A percentile compares a stretch with the other conserved stretches of the same genome.
These are phyloP conservation scores for Dendronephthya gigantea DNA, from an alignment of 64 coral and sea anemone species.

Conservation along the genomic window DNA sequence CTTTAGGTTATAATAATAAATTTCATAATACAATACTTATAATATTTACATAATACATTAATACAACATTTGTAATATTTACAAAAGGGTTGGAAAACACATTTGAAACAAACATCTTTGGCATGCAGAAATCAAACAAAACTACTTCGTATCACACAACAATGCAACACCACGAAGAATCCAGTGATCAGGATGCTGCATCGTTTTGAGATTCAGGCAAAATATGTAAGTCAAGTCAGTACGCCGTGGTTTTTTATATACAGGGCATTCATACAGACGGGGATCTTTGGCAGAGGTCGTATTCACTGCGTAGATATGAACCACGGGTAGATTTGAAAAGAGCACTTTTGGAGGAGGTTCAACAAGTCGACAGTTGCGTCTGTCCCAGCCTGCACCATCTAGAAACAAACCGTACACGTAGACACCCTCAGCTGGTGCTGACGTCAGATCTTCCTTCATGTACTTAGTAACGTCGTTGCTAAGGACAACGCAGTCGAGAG, in stretches of 20 bases:
- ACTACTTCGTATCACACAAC: slow-evolving; percentile 88
- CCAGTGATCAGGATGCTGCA: slow-evolving; percentile 84
- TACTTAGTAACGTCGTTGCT: slow-evolving; percentile 87
- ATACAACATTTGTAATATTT: no score
- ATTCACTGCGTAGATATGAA: slow-evolving; percentile 82
- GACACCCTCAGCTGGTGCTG: slow-evolving; percentile 70
- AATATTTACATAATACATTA: no score
- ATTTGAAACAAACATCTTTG: no score
- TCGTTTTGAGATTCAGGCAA: slow-evolving; percentile 87
- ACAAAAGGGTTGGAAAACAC: no score
- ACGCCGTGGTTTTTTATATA: slow-evolving; percentile 89
- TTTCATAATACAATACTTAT: no score
- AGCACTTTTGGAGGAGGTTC: slow-evolving; percentile 81
- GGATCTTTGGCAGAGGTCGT: slow-evolving; percentile 59
- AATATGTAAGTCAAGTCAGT: slow-evolving; percentile 95
- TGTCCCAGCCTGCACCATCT: slow-evolving; percentile 93
- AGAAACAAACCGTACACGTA: slow-evolving; percentile 91
- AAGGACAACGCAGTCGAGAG: slow-evolving; percentile 71
- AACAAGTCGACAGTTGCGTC: slow-evolving; percentile 76
- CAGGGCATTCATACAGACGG: slow-evolving; percentile 83
- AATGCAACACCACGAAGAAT: slow-evolving; percentile 87
- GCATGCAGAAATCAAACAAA: not conserved
- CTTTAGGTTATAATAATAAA: no score
- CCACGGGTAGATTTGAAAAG: slow-evolving; percentile 72
- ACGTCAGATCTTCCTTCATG: slow-evolving; percentile 91